A percentile compares a stretch with the other conserved stretches of the same genome.
These are phyloP conservation scores for Pedionomus torquatus DNA, from an alignment of 2,113 vertebrate genomes.

Conservation along the genomic window DNA sequence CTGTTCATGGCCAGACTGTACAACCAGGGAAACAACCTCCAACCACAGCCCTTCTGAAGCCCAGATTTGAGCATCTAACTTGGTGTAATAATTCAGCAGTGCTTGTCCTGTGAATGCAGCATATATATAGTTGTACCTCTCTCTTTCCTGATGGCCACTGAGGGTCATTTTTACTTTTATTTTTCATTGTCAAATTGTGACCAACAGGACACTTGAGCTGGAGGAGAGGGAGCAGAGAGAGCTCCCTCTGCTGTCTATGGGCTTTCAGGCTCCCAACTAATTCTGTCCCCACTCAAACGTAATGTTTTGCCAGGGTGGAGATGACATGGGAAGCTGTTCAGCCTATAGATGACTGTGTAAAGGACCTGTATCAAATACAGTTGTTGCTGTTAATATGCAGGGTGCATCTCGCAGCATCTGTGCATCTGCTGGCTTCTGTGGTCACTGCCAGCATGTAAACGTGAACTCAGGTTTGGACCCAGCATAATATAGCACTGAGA, in stretches of 20 bases:
- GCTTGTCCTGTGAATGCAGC: neutral
- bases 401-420: neutral
- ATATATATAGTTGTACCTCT: neutral
- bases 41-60: neutral
- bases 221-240: neutral
- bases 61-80: neutral
- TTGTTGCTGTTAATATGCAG: neutral
- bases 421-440: neutral
- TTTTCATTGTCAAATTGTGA: neutral
- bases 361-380: neutral
- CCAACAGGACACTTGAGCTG: neutral
- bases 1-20: neutral
- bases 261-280: neutral
- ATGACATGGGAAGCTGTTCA: neutral
- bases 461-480: neutral
- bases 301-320: neutral
- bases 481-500: neutral
- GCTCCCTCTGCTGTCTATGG: constrained; percentile 44
- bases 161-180: neutral
- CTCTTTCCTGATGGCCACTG: neutral
- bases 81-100: neutral
- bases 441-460: neutral
- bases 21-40: neutral
- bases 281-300: neutral
- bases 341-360: neutral